A percentile compares a stretch with the other conserved stretches of the same genome.
Evolutionary conservation across 2,797 vertebrate species (phyloP).

Genomic region (Anguilla obscura): DNA sequence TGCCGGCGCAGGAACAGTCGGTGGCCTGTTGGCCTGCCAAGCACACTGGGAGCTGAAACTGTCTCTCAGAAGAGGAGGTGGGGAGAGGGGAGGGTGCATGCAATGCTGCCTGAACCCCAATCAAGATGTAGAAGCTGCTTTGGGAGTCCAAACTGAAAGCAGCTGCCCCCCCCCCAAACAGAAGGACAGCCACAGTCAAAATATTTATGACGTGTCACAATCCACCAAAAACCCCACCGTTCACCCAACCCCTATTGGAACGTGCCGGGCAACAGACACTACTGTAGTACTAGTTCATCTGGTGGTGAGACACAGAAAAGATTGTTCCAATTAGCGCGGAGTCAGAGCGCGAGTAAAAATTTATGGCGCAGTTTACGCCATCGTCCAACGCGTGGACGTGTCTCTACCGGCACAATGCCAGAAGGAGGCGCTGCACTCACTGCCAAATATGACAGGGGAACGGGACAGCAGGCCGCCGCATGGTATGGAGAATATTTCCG

Average conservation of each 20-base stretch:
- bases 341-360: constrained; percentile 39
- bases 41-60: constrained; percentile 20
- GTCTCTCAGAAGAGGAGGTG: background rate
- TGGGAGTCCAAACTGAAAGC: constrained; percentile 58
- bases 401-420: constrained; percentile 10
- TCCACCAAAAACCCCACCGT: constrained; percentile 36
- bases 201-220: constrained; percentile 62
- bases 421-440: constrained; percentile 19
- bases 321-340: constrained; percentile 38
- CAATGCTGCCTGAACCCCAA: constrained; percentile 18
- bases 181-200: constrained; percentile 50
- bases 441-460: constrained; percentile 15
- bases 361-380: constrained; percentile 35
- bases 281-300: constrained; percentile 40
- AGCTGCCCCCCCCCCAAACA: constrained; percentile 57
- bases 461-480: background rate
- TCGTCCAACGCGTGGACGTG: constrained; percentile 32
- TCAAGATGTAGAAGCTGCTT: constrained; percentile 30
- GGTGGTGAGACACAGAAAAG: constrained; percentile 31
- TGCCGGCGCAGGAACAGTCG: constrained; percentile 28
- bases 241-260: constrained; percentile 33
- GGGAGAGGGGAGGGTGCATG: background rate
- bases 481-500: background rate
- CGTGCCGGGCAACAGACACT: constrained; percentile 20
- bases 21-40: constrained; percentile 26